These are phyloP conservation scores for Drosophila atroscutellata DNA, from an alignment of 2,888 invertebrate genomes.

Conservation along the genomic window DNA sequence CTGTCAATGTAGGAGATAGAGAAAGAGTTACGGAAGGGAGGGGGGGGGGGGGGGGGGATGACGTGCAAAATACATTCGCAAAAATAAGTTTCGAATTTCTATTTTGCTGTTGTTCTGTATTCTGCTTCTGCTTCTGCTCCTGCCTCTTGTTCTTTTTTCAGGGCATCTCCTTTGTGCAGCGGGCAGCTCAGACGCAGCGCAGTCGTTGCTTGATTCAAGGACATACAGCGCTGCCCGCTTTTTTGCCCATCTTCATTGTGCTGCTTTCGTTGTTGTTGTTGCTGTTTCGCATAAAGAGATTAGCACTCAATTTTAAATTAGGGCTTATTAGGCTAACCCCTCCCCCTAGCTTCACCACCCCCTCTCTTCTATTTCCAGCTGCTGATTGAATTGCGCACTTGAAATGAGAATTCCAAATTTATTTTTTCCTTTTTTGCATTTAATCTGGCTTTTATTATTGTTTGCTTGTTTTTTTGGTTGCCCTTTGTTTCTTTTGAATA, in stretches of 20 bases:
- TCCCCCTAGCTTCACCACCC: neutral
- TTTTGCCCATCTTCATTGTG: constrained; percentile 11
- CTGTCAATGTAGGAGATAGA: constrained; percentile 1
- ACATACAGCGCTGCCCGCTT: constrained; percentile 20
- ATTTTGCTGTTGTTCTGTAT: constrained; percentile 20
- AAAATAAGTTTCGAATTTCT: constrained; percentile 40
- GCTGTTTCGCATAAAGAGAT: constrained; percentile 54
- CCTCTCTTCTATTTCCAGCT: neutral
- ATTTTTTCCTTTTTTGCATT: constrained; percentile 23
- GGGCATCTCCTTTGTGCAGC: constrained; percentile 25
- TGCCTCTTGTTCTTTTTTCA: neutral
- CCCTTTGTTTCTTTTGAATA: constrained; percentile 16
- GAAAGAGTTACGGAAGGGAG: neutral
- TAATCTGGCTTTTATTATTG: constrained; percentile 56
- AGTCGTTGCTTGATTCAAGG: constrained; percentile 41
- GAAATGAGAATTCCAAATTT: constrained; percentile 45
- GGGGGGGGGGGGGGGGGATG: constrained; percentile 8
- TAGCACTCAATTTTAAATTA: constrained; percentile 65
- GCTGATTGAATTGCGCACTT: constrained; percentile 56
- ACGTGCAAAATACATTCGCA: constrained; percentile 54
- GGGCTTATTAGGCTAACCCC: constrained; percentile 47
- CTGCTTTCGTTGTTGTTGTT: constrained; percentile 30
- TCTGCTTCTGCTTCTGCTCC: constrained; percentile 6
- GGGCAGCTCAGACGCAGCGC: neutral
- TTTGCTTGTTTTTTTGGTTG: constrained; percentile 21